A percentile compares a stretch with the other conserved stretches of the same genome.
Evolutionary conservation across 2,797 vertebrate species (phyloP).

Genomic region (Danionella dracula): DNA sequence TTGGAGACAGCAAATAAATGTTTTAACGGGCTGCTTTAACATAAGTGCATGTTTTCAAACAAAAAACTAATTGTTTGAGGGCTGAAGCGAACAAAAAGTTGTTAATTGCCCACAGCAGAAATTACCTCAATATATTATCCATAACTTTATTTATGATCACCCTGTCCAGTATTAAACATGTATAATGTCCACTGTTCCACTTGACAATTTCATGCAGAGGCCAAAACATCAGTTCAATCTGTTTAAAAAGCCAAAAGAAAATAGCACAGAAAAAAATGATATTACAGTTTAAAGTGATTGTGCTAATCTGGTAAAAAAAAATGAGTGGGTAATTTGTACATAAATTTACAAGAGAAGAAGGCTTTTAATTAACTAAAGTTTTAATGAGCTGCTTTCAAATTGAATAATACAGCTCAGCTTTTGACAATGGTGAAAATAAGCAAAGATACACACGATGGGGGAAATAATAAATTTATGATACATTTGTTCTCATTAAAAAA

Average conservation of each 20-base stretch:
- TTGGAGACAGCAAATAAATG: too few species aligned
- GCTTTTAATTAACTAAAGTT: slow-evolving; percentile 60
- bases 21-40: too few species aligned
- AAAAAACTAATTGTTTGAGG: slow-evolving; percentile 6
- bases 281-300: too few species aligned
- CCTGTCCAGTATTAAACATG: slow-evolving; percentile 11
- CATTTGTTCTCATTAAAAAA: slow-evolving; percentile 69
- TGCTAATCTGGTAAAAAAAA: slow-evolving; percentile 48
- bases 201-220: slow-evolving; percentile 55
- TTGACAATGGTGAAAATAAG: slow-evolving; percentile 46
- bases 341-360: slow-evolving; percentile 43
- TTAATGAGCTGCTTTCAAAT: slow-evolving; percentile 66
- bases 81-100: neutral
- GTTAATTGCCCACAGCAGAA: too few species aligned
- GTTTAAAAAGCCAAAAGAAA: slow-evolving; percentile 43
- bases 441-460: slow-evolving; percentile 25
- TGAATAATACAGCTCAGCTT: too few species aligned
- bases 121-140: neutral
- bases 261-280: slow-evolving; percentile 53
- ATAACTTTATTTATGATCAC: slow-evolving; percentile 5
- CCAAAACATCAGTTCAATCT: slow-evolving; percentile 48
- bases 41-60: slow-evolving; percentile 17
- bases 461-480: slow-evolving; percentile 56
- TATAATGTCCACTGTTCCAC: slow-evolving; percentile 22
- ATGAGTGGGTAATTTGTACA: slow-evolving; percentile 47